Percentiles rank a stretch among this genome's conserved stretches.
Conservation (phyloP, 1,140 invertebrate genomes). For the Drosophila elegans region DNA sequence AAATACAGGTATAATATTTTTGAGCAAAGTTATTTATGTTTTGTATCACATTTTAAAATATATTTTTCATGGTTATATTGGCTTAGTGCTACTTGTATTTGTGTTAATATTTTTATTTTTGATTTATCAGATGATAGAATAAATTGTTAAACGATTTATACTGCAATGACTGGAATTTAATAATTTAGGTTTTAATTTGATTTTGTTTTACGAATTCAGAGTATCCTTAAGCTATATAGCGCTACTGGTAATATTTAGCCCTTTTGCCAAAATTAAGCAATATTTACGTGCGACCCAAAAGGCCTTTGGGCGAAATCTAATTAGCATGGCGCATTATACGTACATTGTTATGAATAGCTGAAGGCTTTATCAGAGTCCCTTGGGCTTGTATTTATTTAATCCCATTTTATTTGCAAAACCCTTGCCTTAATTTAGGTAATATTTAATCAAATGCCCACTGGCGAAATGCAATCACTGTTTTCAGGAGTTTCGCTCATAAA, state of each 20-base stretch:
- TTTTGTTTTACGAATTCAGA: not conserved
- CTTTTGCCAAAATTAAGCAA: not conserved
- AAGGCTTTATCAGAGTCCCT: not conserved
- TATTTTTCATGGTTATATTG: no score
- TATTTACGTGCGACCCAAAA: constrained; percentile 1
- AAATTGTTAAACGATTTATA: no score
- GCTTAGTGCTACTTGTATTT: no score
- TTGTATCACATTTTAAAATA: no score
- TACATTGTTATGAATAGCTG: constrained; percentile 1
- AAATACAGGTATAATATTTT: not conserved
- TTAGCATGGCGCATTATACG: constrained; percentile 2
- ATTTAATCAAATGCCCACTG: constrained; percentile 28
- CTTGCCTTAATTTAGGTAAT: constrained; percentile 26
- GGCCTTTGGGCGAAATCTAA: not conserved
- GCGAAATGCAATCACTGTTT: constrained; percentile 30
- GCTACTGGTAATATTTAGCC: not conserved
- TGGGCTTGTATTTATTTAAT: constrained; percentile 9
- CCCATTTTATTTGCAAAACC: not conserved
- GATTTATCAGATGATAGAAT: no score
- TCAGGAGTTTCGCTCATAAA: constrained; percentile 5
- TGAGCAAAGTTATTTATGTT: no score
- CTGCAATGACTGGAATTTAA: no score
- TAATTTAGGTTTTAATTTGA: no score
- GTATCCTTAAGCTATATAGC: not conserved
- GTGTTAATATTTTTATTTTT: no score